Percentiles rank a stretch among this genome's conserved stretches.
Conservation (phyloP, 2,888 invertebrate genomes). For the Tetragnatha montana region DNA sequence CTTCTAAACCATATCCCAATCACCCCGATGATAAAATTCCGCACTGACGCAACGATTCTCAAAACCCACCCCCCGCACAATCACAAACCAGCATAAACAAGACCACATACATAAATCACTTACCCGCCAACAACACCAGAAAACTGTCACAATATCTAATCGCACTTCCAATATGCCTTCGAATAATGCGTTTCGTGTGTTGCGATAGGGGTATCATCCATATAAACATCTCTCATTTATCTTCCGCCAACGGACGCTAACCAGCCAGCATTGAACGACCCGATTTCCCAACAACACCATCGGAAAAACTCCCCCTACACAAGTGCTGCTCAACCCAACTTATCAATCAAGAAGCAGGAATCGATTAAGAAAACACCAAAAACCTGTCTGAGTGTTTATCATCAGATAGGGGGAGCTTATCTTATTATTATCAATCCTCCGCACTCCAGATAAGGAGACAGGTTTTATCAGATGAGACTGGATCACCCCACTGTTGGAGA, state of each 20-base stretch:
- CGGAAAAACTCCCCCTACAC: background rate
- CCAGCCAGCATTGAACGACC: background rate
- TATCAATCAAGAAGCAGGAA: slow-evolving; percentile 3
- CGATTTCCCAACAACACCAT: slow-evolving; percentile 21
- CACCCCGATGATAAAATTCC: too few relatives aligned
- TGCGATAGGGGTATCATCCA: background rate
- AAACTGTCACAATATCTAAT: too few relatives aligned
- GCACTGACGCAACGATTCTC: too few relatives aligned
- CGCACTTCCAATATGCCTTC: too few relatives aligned
- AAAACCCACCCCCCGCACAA: too few relatives aligned
- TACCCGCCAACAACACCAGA: too few relatives aligned
- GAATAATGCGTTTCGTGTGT: background rate
- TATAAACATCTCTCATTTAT: background rate
- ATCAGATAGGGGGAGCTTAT: slow-evolving; percentile 36
- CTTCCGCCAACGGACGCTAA: background rate
- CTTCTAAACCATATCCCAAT: too few relatives aligned
- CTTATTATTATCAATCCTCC: slow-evolving; percentile 32
- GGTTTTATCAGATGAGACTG: slow-evolving; percentile 52
- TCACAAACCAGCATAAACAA: too few relatives aligned
- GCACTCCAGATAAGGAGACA: slow-evolving; percentile 28
- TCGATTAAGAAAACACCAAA: slow-evolving; percentile 5
- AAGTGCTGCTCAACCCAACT: background rate
- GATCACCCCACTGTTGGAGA: slow-evolving; percentile 61
- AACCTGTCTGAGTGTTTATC: slow-evolving; percentile 48
- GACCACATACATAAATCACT: too few relatives aligned